Percentiles rank a stretch among this genome's conserved stretches.
These are phyloP conservation scores for Chaetorhynchus papuensis DNA, from an alignment of 2,113 vertebrate species.

Conservation along the genomic window DNA sequence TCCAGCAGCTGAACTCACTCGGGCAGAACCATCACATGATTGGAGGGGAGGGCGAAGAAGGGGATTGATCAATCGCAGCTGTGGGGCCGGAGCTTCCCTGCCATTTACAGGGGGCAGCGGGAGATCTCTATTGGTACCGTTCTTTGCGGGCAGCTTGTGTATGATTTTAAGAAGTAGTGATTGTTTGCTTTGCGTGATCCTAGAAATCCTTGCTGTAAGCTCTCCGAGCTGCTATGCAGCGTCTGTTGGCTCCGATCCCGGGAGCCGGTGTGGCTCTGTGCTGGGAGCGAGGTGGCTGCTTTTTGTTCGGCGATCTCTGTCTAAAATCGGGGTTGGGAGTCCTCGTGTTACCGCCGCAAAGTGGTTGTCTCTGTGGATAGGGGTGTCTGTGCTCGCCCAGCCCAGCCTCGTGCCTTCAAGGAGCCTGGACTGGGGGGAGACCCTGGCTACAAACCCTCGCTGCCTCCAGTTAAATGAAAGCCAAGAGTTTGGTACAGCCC, in stretches of 20 bases:
- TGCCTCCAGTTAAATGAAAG: not conserved
- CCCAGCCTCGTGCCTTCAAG: not conserved
- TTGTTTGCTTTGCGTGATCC: not conserved
- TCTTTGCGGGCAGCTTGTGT: not conserved
- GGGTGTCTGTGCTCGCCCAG: not conserved
- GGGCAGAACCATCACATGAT: slow-evolving; percentile 9
- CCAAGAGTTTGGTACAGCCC: not conserved
- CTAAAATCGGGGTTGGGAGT: not conserved
- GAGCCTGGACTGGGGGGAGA: not conserved
- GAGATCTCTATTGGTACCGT: not conserved
- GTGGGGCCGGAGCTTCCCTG: not conserved
- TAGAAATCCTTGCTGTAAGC: not conserved
- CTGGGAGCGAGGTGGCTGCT: not conserved
- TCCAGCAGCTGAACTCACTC: not conserved
- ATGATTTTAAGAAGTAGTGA: not conserved
- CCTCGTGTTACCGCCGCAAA: not conserved
- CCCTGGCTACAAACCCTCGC: not conserved
- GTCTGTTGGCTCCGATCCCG: not conserved
- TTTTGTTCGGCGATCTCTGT: not conserved
- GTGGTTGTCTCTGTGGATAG: not conserved
- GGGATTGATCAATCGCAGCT: not conserved
- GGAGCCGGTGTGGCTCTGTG: not conserved
- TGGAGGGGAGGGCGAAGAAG: not conserved
- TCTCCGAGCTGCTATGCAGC: not conserved
- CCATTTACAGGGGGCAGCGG: not conserved